Evolutionary conservation across 1,140 invertebrate species (phyloP).

Genomic region (Euura saliciscinereae): DNA sequence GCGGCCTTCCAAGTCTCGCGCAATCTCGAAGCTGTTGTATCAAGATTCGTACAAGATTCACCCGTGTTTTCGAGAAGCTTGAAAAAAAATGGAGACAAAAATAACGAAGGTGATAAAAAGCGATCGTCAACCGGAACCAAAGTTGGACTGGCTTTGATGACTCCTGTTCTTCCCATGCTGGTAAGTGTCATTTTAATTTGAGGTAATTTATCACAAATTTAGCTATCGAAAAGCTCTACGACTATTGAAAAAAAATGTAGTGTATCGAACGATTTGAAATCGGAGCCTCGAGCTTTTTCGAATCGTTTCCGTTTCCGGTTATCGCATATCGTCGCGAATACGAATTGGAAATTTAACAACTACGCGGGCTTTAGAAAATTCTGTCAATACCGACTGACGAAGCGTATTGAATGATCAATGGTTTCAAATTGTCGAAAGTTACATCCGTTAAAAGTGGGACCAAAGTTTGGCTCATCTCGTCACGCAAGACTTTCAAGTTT

Average conservation of each 20-base stretch:
- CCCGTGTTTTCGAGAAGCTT: constrained; percentile 30
- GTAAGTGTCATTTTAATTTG: constrained; percentile 47
- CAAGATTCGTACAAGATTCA: constrained; percentile 56
- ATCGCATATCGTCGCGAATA: too few species aligned
- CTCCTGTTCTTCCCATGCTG: constrained; percentile 90
- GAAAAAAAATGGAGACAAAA: constrained; percentile 44
- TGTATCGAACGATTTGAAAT: not conserved
- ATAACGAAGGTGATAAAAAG: constrained; percentile 45
- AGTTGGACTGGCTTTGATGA: constrained; percentile 72
- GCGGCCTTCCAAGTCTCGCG: constrained; percentile 84
- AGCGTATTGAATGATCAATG: not conserved
- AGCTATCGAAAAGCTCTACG: too few species aligned
- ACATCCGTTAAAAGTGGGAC: too few species aligned
- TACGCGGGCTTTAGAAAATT: not conserved
- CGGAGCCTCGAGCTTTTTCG: not conserved
- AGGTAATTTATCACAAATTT: not conserved
- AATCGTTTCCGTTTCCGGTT: constrained; percentile 8
- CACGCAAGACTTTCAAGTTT: too few species aligned
- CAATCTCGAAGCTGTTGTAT: constrained; percentile 77
- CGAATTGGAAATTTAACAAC: not conserved
- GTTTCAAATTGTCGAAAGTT: too few species aligned
- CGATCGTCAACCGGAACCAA: constrained; percentile 48
- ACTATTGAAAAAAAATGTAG: not conserved
- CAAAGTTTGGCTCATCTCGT: too few species aligned
- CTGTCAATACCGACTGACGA: not conserved